Evolutionary conservation across 2,113 vertebrate species (phyloP).

Genomic region (Halichoerus grypus): DNA sequence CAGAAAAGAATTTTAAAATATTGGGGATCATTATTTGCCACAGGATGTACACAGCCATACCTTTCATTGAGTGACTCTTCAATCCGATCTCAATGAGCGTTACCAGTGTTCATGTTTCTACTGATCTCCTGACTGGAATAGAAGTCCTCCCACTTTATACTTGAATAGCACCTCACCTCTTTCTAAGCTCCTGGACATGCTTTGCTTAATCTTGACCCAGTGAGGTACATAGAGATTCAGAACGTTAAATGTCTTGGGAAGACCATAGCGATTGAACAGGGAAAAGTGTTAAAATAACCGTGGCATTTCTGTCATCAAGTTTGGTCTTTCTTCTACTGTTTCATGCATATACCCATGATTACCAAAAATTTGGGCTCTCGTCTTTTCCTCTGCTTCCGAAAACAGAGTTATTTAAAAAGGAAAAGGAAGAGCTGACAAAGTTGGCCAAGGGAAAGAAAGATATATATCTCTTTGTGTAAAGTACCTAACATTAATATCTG

Average conservation of each 20-base stretch:
- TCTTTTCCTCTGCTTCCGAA: slow-evolving; percentile 1
- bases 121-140: neutral
- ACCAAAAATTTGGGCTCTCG: neutral
- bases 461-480: neutral
- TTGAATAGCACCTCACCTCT: neutral
- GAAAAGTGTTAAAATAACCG: neutral
- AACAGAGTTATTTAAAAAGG: neutral
- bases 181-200: neutral
- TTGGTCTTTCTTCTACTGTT: neutral
- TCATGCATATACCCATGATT: neutral
- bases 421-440: neutral
- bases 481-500: neutral
- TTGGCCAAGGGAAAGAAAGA: neutral
- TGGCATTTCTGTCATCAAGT: neutral
- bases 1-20: neutral
- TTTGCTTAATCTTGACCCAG: neutral
- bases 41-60: neutral
- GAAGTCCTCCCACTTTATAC: neutral
- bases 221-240: neutral
- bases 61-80: neutral
- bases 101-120: neutral
- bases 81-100: neutral
- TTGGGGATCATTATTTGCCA: neutral
- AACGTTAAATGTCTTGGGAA: neutral
- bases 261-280: neutral